These are phyloP conservation scores for Pogonocherus hispidulus DNA, from an alignment of 2,888 invertebrate genomes.

Conservation along the genomic window DNA sequence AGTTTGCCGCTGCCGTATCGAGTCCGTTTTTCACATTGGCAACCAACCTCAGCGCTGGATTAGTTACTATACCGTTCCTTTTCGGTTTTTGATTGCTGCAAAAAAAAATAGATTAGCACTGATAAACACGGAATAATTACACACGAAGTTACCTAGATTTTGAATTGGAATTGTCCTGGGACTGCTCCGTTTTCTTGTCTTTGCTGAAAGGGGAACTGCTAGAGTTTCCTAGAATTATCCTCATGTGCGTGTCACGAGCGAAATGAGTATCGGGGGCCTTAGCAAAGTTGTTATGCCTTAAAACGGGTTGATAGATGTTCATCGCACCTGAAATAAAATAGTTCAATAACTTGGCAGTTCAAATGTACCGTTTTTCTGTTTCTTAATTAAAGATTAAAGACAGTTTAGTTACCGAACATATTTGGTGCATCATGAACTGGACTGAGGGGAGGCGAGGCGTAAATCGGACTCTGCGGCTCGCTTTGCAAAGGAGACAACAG, in stretches of 20 bases:
- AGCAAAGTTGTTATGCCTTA: slow-evolving; percentile 66
- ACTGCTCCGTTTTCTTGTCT: slow-evolving; percentile 59
- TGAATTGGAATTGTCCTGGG: slow-evolving; percentile 53
- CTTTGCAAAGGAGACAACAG: slow-evolving; percentile 74
- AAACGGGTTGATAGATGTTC: slow-evolving; percentile 68
- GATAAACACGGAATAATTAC: not conserved
- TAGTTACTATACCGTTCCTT: slow-evolving; percentile 88
- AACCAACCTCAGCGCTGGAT: slow-evolving; percentile 87
- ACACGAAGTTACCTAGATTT: slow-evolving; percentile 57
- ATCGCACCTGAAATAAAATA: slow-evolving; percentile 57
- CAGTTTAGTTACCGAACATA: slow-evolving; percentile 66
- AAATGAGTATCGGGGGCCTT: slow-evolving; percentile 83
- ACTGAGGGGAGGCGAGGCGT: slow-evolving; percentile 79
- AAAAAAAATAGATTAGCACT: not conserved
- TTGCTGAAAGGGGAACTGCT: slow-evolving; percentile 58
- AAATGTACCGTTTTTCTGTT: not conserved
- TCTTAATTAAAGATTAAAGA: too few species aligned
- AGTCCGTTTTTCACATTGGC: slow-evolving; percentile 82
- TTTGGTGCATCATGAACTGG: slow-evolving; percentile 67
- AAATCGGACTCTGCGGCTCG: slow-evolving; percentile 80
- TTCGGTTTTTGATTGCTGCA: slow-evolving; percentile 74
- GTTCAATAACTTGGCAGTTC: not conserved
- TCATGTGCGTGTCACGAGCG: slow-evolving; percentile 92
- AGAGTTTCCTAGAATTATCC: slow-evolving; percentile 79
- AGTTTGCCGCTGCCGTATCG: slow-evolving; percentile 76